phyloP scores from a whole-genome alignment of 2,888 invertebrate genomes.

The Polia nebulosa region DNA sequence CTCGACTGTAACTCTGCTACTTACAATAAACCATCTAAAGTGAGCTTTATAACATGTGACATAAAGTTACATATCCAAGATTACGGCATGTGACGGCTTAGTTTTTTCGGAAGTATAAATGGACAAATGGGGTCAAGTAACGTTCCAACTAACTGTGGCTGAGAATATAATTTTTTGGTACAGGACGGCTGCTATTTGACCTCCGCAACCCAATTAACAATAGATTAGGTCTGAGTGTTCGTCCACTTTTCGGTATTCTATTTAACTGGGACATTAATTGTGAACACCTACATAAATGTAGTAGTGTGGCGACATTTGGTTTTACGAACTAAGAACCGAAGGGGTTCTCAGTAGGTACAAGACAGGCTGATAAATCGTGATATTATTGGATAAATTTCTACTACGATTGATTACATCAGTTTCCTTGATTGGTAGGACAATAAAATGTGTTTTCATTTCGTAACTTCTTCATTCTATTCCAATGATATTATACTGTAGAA shows the following conservation, averaged over 20 bases:
- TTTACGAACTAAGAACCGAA: not conserved
- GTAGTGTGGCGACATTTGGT: not conserved
- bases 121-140: slow-evolving; percentile 32
- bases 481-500: not conserved
- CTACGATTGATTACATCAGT: not conserved
- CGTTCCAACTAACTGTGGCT: slow-evolving; percentile 2
- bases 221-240: slow-evolving; percentile 4
- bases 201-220: slow-evolving; percentile 25
- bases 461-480: not conserved
- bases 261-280: slow-evolving; percentile 6
- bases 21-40: not conserved
- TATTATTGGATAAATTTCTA: not conserved
- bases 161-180: slow-evolving; percentile 17
- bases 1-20: not conserved
- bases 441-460: not conserved
- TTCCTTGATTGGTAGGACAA: not conserved
- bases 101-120: slow-evolving; percentile 23
- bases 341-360: not conserved
- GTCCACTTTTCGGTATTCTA: slow-evolving; percentile 3
- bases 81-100: not conserved
- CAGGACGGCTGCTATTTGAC: not conserved
- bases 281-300: not conserved
- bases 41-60: not conserved
- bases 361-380: not conserved
- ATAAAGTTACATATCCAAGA: slow-evolving; percentile 6